Evolutionary conservation across 2,797 vertebrate species (phyloP), one percentile per base, ranked within the genome.

Genomic region (Acanthornis magna): DNA sequence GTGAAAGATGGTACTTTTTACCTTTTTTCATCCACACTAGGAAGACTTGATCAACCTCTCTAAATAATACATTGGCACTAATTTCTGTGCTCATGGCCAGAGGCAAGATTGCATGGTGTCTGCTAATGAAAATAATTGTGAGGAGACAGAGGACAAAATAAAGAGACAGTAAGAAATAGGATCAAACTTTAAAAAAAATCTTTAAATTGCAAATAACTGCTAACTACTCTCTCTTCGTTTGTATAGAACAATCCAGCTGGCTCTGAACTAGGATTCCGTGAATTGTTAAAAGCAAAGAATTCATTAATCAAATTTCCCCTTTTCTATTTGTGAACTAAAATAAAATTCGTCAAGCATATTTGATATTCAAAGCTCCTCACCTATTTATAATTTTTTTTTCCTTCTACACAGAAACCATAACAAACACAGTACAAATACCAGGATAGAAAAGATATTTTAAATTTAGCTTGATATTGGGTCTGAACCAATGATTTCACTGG

Each of bases 21-120:
- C 48, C 11, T 54, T 88, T 88, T 40, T 51, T 36, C 60, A 47
- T 17, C 47, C 91, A 89, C 78, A 88, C 74, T 85, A 91, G 63
- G 91, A 95, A 97, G 93, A 90, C n/a, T 83, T 85, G 80, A 89
- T 95, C 95, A 94, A 91, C 70, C 36, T 36, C 90, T 95, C 80
- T 97, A 96, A 97, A 97, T 97, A 97, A 97, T 88, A 70, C 21
- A 76, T 88, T 75, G 27, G 9, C 42, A 58, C 8, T 54, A 75
- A 75, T 82, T 80, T 88, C 55, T 76, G 67, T 72, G 67, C 45
- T 93, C 27, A 53, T 43, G 61, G 61, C 53, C 70, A 87, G 74
- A 62, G 60, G 57, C 51, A 80, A 91, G 51, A 50, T 79, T 91
- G 25, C 29, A 88, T 12, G 15, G 2, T 34, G 29, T 76, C 50